Percentiles rank a stretch among this genome's conserved stretches.
Evolutionary conservation across 2,888 invertebrate genomes (phyloP).

Genomic region (Crematogaster levior): DNA sequence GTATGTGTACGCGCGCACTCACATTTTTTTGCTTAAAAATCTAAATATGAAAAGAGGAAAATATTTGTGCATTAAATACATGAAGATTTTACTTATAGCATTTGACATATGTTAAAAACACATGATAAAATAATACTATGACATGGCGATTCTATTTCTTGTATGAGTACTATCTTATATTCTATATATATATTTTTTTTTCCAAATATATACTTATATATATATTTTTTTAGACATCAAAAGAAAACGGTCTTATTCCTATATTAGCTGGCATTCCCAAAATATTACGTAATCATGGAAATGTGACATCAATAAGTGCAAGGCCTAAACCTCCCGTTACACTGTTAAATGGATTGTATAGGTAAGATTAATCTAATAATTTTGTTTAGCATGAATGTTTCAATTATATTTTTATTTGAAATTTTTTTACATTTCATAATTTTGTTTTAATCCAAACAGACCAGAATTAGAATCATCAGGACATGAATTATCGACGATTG

Average conservation of each 20-base stretch:
- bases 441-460: constrained; percentile 66
- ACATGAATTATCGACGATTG: constrained; percentile 90
- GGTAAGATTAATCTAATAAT: constrained; percentile 68
- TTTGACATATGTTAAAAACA: not conserved
- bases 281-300: constrained; percentile 69
- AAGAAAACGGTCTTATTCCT: constrained; percentile 73
- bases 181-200: not conserved
- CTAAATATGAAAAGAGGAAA: not conserved
- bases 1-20: too few relatives aligned
- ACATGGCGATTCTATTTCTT: not conserved
- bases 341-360: constrained; percentile 76
- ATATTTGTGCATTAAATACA: not conserved
- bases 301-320: constrained; percentile 53
- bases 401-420: not conserved
- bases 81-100: not conserved
- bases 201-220: too few relatives aligned
- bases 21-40: too few relatives aligned
- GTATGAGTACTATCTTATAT: constrained; percentile 2
- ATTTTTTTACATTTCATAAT: not conserved
- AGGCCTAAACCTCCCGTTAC: constrained; percentile 80
- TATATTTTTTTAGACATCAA: constrained; percentile 49
- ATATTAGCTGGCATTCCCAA: constrained; percentile 79
- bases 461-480: constrained; percentile 75
- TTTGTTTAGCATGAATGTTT: constrained; percentile 3
- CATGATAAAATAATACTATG: not conserved